These are phyloP conservation scores for Drosophila paulistorum DNA, from an alignment of 1,140 invertebrate species.

Conservation along the genomic window DNA sequence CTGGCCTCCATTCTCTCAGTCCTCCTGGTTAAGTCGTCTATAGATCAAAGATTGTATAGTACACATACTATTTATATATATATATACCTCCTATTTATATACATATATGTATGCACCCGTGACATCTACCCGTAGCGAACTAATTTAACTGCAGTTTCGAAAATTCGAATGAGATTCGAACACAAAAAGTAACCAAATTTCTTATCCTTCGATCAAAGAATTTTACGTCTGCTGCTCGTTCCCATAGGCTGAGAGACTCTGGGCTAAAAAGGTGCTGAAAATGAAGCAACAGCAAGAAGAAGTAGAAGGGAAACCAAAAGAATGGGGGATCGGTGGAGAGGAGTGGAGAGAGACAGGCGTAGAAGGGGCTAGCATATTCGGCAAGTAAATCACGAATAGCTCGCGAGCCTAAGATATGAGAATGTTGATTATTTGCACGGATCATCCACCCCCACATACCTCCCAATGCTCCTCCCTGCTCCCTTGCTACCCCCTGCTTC, in stretches of 20 bases:
- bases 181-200: slow-evolving; percentile 43
- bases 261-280: slow-evolving; percentile 68
- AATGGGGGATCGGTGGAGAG: not conserved
- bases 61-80: slow-evolving; percentile 10
- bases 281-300: slow-evolving; percentile 20
- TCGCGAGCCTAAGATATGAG: slow-evolving; percentile 70
- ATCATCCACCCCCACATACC: slow-evolving; percentile 11
- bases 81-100: slow-evolving; percentile 1
- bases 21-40: slow-evolving; percentile 43
- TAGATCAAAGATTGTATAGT: slow-evolving; percentile 48
- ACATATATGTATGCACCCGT: slow-evolving; percentile 2
- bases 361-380: slow-evolving; percentile 28
- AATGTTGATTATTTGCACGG: slow-evolving; percentile 82
- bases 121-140: slow-evolving; percentile 44
- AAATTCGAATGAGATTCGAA: slow-evolving; percentile 34
- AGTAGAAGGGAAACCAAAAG: slow-evolving; percentile 15
- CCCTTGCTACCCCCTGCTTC: not conserved
- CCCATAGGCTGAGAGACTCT: slow-evolving; percentile 43
- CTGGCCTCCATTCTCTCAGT: slow-evolving; percentile 43
- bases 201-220: slow-evolving; percentile 69
- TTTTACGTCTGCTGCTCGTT: slow-evolving; percentile 42
- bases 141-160: slow-evolving; percentile 48
- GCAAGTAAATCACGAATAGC: slow-evolving; percentile 81
- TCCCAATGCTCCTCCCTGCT: not conserved
- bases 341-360: slow-evolving; percentile 10